phyloP scores from a whole-genome alignment of 2,888 invertebrate species.

The Drosophila monieri region DNA sequence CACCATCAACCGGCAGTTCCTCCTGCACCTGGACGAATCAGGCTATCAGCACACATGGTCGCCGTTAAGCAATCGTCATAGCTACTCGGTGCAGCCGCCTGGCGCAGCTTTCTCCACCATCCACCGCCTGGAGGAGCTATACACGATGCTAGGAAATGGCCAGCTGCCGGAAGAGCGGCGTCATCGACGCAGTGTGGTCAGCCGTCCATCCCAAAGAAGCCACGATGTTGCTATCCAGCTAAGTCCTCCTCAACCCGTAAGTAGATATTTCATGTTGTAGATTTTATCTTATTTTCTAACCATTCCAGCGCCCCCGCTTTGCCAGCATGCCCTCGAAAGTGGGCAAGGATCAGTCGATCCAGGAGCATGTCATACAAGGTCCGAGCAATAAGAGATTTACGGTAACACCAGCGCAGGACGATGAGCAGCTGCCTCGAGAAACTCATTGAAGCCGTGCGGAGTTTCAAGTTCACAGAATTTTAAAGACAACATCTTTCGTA shows the following conservation, averaged over 20 bases:
- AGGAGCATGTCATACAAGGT: conserved; percentile 35
- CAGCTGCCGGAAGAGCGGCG: conserved; percentile 20
- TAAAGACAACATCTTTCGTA: neutral
- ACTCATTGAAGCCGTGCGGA: neutral
- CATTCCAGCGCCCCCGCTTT: conserved; percentile 60
- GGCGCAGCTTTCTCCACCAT: conserved; percentile 61
- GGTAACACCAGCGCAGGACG: conserved; percentile 63
- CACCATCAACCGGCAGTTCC: conserved; percentile 60
- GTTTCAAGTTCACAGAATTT: neutral
- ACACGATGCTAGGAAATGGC: conserved; percentile 45
- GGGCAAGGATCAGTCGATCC: conserved; percentile 10
- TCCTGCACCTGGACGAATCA: conserved; percentile 65
- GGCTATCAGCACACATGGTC: conserved; percentile 82
- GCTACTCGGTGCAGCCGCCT: conserved; percentile 48
- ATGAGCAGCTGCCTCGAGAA: conserved; percentile 24
- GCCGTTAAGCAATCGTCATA: conserved; percentile 69
- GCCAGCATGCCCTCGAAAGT: conserved; percentile 61
- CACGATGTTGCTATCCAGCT: conserved; percentile 15
- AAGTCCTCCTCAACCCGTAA: conserved; percentile 39
- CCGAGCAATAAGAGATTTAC: conserved; percentile 54
- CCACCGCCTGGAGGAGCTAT: conserved; percentile 75
- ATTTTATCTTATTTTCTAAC: neutral
- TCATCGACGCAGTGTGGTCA: conserved; percentile 44
- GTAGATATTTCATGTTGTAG: neutral
- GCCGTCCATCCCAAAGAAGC: conserved; percentile 49